phyloP scores from a whole-genome alignment of 2,797 vertebrate species.

The Manis javanica region DNA sequence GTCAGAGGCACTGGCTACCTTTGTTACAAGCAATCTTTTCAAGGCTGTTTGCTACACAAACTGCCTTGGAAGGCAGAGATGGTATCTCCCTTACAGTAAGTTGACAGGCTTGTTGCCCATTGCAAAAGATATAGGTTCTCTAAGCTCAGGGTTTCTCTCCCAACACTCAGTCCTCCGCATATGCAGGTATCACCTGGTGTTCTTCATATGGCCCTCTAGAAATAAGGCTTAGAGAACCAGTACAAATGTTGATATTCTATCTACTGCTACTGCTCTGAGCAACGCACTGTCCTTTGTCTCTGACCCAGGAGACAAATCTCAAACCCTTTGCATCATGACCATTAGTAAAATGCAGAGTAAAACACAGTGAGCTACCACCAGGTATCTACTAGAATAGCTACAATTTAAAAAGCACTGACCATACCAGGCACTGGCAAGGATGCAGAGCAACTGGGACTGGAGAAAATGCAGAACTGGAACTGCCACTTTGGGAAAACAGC shows the following conservation, averaged over 20 bases:
- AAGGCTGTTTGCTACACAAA: neutral
- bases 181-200: neutral
- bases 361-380: neutral
- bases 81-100: neutral
- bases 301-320: neutral
- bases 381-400: neutral
- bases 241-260: neutral
- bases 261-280: neutral
- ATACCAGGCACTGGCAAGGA: neutral
- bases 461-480: neutral
- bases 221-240: neutral
- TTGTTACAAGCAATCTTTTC: conserved; percentile 10
- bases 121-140: neutral
- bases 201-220: neutral
- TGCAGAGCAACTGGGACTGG: neutral
- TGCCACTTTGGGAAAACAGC: neutral
- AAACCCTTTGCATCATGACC: neutral
- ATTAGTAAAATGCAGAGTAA: neutral
- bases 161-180: neutral
- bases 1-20: neutral
- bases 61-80: neutral
- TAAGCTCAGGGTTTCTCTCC: neutral
- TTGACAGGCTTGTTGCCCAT: neutral
- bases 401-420: neutral
- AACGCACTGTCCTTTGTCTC: neutral